A percentile compares a stretch with the other conserved stretches of the same genome.
phyloP scores from a whole-genome alignment of 2,888 invertebrate species.

The Cabera pusaria region DNA sequence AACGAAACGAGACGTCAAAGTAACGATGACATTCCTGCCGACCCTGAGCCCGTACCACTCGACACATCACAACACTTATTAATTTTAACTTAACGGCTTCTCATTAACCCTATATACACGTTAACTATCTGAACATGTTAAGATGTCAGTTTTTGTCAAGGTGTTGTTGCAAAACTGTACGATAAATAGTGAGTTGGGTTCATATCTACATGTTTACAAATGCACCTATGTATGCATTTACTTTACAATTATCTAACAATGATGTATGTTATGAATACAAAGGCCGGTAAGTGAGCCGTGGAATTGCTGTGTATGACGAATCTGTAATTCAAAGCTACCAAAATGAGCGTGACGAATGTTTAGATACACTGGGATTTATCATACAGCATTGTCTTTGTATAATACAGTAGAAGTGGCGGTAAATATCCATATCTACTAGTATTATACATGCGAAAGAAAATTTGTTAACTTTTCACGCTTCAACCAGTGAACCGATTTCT shows the following conservation, averaged over 20 bases:
- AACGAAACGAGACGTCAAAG: constrained; percentile 5
- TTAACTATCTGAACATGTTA: constrained; percentile 7
- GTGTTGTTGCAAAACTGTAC: constrained; percentile 15
- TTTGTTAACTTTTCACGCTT: too few relatives aligned
- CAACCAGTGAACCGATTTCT: too few relatives aligned
- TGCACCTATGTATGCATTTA: constrained; percentile 16
- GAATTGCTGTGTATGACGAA: constrained; percentile 9
- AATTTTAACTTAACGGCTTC: constrained; percentile 18
- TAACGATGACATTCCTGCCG: constrained; percentile 14
- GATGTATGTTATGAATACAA: constrained; percentile 15
- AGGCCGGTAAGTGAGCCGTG: constrained; percentile 11
- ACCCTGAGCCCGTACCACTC: constrained; percentile 26
- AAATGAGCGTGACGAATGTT: not conserved
- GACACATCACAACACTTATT: constrained; percentile 24
- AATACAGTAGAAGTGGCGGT: too few relatives aligned
- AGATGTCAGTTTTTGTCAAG: constrained; percentile 18
- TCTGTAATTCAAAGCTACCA: constrained; percentile 4
- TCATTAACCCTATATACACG: constrained; percentile 17
- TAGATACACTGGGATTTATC: too few relatives aligned
- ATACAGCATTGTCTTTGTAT: too few relatives aligned
- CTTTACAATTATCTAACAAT: constrained; percentile 22
- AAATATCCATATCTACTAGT: too few relatives aligned
- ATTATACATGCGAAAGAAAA: too few relatives aligned
- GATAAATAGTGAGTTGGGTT: constrained; percentile 19
- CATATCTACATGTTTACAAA: constrained; percentile 19